phyloP scores from a whole-genome alignment of 2,888 invertebrate genomes.

The Stenodera caucasica region DNA sequence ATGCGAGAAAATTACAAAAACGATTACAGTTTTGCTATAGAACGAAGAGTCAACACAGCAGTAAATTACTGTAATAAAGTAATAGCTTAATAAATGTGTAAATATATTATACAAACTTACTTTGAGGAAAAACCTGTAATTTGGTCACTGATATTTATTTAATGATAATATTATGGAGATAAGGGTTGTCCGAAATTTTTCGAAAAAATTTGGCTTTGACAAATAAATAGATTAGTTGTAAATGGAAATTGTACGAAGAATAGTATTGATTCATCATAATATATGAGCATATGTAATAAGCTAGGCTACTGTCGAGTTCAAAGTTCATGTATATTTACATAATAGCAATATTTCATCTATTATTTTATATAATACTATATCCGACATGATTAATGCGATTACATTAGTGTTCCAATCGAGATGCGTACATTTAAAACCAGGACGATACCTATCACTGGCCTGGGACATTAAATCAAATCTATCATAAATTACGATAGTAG shows the following conservation, averaged over 20 bases:
- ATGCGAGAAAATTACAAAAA: conserved; percentile 25
- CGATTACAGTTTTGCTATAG: conserved; percentile 25
- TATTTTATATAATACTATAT: conserved; percentile 29
- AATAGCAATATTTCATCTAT: conserved; percentile 31
- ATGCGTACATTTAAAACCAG: conserved; percentile 20
- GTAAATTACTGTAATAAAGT: conserved; percentile 28
- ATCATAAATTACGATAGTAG: conserved; percentile 14
- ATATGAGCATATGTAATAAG: conserved; percentile 26
- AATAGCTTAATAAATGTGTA: conserved; percentile 28
- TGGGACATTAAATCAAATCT: conserved; percentile 18
- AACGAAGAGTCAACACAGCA: conserved; percentile 24
- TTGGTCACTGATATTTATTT: conserved; percentile 7
- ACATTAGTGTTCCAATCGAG: conserved; percentile 23
- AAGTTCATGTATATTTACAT: conserved; percentile 30
- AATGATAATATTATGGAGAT: background rate
- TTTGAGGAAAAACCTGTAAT: conserved; percentile 14
- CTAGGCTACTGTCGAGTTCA: conserved; percentile 26
- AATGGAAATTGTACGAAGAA: background rate
- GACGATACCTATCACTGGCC: conserved; percentile 19
- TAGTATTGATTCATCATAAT: conserved; percentile 22
- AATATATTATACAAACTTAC: conserved; percentile 14
- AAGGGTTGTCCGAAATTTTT: background rate
- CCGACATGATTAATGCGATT: conserved; percentile 27
- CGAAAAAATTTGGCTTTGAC: too few species aligned
- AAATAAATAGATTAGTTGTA: background rate